Base-by-base conservation (phyloP, 2,797 vertebrate genomes). In the Malurus leucopterus region DNA sequence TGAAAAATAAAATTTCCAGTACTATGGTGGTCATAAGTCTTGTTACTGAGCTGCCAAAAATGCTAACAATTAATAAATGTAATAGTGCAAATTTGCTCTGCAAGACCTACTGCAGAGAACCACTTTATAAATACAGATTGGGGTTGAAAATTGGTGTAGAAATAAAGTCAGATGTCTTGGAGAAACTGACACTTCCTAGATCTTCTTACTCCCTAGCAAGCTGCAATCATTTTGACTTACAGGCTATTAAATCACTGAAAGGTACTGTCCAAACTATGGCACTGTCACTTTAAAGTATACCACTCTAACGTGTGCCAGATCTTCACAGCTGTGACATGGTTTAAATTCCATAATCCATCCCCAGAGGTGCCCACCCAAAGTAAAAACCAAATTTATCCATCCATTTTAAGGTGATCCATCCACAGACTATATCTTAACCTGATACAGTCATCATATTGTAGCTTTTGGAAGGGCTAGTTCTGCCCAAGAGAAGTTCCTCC, bases 401-500 rank as follows among this genome's bases (percentile, higher is more conserved):
- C 97, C 97, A 97, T 97, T 96, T 96, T 96, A 97, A 97, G 97
- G 96, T 96, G 97, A 97, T 98, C 98, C 98, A 98, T 99, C 98
- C 98, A 98, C 93, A 98, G 98, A 98, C 98, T 98, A 98, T 98
- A 98, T 99, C 98, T 98, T 99, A 99, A 97, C 99, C 98, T 88
- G 99, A 99, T 98, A 99, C 99, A 97, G 99, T 99, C 99, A 99
- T 99, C 98, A 99, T 99, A 96, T 98, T 99, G 98, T 99, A 99
- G 97, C 97, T 96, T 98, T 99, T 99, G 97, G 99, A 98, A 94
- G 99, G 98, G 97, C 98, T 99, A 95, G 98, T 97, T 97, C 99
- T 97, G 94, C 98, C 98, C 97, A 99, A 95, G 97, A 99, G 98
- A 96, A 99, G 97, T 98, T 99, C 99, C 97, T 99, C 99, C 98